Base-by-base conservation (phyloP, 1,140 invertebrate genomes). In the Popillia japonica region DNA sequence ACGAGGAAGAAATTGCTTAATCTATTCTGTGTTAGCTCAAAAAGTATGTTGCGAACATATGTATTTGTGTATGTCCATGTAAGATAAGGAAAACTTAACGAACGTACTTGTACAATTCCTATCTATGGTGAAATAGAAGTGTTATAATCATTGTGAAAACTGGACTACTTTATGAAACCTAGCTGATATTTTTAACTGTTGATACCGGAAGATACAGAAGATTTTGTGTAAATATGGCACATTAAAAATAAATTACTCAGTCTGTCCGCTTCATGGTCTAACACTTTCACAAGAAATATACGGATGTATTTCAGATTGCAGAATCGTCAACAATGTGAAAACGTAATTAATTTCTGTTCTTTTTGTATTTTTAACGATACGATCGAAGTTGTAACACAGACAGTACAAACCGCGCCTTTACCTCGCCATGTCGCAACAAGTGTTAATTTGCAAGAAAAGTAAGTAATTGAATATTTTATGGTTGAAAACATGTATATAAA, bases 231-330 rank as follows among this genome's bases (percentile, higher is more conserved):
- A 6, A 27, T 68, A 68, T 22, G 27, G 4, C 20, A 20, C 61
- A 68, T 68, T 68, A 68, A 68, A 68, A 68, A 68, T 68, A 68
- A 68, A 68, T 68, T 68, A 68, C 27, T 20, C 27, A 11, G 61
- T 22, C 61, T 68, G 22, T 68, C 61, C 61, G 61, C 61, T 68
- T 68, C 22, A 68, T 34, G 61, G 9, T 68, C 61, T 23, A 34
- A 68, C 61, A 68, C 61, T 68, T 68, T 68, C 61, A 20, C 61
- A 20, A 68, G 61, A 68, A 68, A 34, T 34, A 68, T 68, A 68
- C 61, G 27, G 61, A 68, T 68, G 61, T 7, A 68, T 68, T 68
- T n/a, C 61, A 34, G 61, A 68, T 68, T 68, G 61, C 61, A 34
- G 61, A 68, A 68, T 34, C 20, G 20, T 27, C 20, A 68, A 20